A percentile compares a stretch with the other conserved stretches of the same genome.
phyloP scores from a whole-genome alignment of 2,888 invertebrate genomes.

The Cantharis nigra region DNA sequence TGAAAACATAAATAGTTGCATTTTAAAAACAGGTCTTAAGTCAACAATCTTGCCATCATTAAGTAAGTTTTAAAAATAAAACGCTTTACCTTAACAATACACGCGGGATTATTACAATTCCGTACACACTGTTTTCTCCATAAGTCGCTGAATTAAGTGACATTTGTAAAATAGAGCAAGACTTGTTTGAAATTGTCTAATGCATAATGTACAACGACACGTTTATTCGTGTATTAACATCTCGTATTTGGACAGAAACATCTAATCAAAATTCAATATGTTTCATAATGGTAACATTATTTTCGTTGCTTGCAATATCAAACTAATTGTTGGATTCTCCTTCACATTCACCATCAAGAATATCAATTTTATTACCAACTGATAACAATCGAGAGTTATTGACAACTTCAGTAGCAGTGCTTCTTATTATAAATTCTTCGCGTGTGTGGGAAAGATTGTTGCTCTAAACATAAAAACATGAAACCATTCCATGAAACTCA shows the following conservation, averaged over 20 bases:
- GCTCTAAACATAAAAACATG: not conserved
- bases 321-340: not conserved
- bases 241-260: constrained; percentile 21
- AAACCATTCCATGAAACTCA: not conserved
- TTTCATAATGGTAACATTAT: not conserved
- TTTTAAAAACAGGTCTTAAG: not conserved
- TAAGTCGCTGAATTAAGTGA: constrained; percentile 16
- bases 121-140: constrained; percentile 11
- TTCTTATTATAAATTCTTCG: not conserved
- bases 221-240: constrained; percentile 21
- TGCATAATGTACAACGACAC: constrained; percentile 27
- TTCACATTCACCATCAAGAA: not conserved
- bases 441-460: not conserved
- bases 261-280: not conserved
- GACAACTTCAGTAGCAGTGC: not conserved
- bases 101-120: constrained; percentile 19
- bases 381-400: not conserved
- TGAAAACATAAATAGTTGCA: not conserved
- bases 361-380: not conserved
- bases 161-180: constrained; percentile 27
- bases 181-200: constrained; percentile 26
- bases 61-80: constrained; percentile 11
- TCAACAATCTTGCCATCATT: not conserved
- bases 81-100: constrained; percentile 13
- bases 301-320: not conserved